Evolutionary conservation across 2,888 invertebrate genomes (phyloP).

Genomic region (Macrosiphum euphorbiae): DNA sequence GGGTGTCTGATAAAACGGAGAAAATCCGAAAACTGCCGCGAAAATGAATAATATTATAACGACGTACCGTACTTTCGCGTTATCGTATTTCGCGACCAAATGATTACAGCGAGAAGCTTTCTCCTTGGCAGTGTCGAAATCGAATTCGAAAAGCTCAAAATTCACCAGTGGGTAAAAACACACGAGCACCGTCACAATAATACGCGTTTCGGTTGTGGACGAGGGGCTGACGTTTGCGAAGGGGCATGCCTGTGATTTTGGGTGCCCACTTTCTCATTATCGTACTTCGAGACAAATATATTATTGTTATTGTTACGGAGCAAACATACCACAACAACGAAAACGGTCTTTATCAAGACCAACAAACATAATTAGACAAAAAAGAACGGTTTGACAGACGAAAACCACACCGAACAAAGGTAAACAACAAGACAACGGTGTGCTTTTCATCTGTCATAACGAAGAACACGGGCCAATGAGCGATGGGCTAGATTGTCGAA

Average conservation of each 20-base stretch:
- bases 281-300: no score
- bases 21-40: background rate
- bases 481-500: no score
- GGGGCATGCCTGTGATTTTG: background rate
- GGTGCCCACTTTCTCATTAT: background rate
- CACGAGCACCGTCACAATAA: background rate
- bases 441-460: no score
- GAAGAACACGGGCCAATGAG: no score
- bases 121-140: background rate
- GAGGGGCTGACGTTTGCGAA: background rate
- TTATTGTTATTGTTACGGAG: no score
- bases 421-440: no score
- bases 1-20: background rate
- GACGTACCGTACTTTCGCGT: background rate
- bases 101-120: background rate
- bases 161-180: background rate
- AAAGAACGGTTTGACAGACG: no score
- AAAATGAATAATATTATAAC: background rate
- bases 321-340: no score
- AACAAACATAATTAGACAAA: no score
- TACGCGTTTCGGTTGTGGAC: background rate
- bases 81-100: background rate
- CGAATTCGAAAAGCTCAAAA: background rate
- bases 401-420: no score
- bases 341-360: no score